These are phyloP conservation scores for Spodoptera exigua DNA, from an alignment of 2,888 invertebrate species.

Conservation along the genomic window DNA sequence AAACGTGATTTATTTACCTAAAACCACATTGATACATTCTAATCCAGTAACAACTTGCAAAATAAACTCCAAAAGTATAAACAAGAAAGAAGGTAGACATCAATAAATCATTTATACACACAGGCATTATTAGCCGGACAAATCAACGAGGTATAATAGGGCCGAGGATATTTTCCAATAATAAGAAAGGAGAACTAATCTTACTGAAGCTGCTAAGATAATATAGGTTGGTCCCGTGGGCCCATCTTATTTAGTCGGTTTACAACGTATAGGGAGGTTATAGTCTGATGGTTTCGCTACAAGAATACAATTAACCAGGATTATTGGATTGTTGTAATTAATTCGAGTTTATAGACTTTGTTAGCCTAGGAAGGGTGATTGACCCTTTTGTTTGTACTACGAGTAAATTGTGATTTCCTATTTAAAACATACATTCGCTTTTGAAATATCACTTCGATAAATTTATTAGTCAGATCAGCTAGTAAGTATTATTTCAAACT, in stretches of 20 bases:
- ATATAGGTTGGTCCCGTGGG: slow-evolving; percentile 75
- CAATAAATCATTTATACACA: slow-evolving; percentile 43
- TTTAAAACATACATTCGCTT: too few relatives aligned
- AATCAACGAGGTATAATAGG: slow-evolving; percentile 66
- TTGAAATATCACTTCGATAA: too few relatives aligned
- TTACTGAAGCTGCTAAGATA: slow-evolving; percentile 84
- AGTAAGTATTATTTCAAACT: too few relatives aligned
- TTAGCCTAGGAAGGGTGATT: too few relatives aligned
- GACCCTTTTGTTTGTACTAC: too few relatives aligned
- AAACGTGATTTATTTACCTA: too few relatives aligned
- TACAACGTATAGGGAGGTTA: slow-evolving; percentile 61
- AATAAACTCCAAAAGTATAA: slow-evolving; percentile 24
- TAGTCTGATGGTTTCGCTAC: slow-evolving; percentile 11
- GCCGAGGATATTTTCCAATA: slow-evolving; percentile 67
- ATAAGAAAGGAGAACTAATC: slow-evolving; percentile 85
- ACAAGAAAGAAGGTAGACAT: slow-evolving; percentile 23
- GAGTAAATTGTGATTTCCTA: too few relatives aligned
- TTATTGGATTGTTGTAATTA: slow-evolving; percentile 1
- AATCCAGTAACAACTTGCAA: too few relatives aligned
- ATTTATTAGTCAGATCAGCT: too few relatives aligned
- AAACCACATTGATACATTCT: too few relatives aligned
- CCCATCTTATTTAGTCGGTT: slow-evolving; percentile 73
- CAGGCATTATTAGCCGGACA: slow-evolving; percentile 55
- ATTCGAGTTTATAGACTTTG: background rate
- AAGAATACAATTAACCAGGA: slow-evolving; percentile 1